Base-by-base conservation (phyloP, 2,888 invertebrate species). In the Apeira syringaria region DNA sequence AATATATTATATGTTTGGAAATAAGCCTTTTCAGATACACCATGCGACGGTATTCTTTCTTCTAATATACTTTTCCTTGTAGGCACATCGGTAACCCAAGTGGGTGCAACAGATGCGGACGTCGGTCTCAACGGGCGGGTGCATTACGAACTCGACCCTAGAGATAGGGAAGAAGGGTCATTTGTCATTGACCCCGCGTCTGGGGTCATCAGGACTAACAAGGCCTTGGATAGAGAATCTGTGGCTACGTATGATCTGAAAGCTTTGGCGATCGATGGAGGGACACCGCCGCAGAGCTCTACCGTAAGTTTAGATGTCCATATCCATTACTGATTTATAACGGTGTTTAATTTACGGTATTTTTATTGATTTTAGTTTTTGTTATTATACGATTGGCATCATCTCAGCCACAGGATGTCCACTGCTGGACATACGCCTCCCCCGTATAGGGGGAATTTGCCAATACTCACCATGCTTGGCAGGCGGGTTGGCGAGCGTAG, bases 181-280 rank as follows among this genome's bases (percentile, higher is more conserved):
- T 99, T 99, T 75, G 94, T 95, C 0, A 94, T 99, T 8, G 99
- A 99, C 78, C 93, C 96, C 0, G 95, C 96, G 0, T 97, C 97
- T 0, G 99, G 99, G 0, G 95, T 97, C 0, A 93, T 99, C 7
- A 89, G 98, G 40, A 98, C 98, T 0, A 95, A 96, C 47, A 96
- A 97, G 71, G 93, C 94, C 0, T 75, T 99, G 45, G 99, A 99
- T 74, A 91, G 99, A 17, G 99, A 99, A 79, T 96, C 95, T 0
- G 94, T 94, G 0, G 94, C 97, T 0, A 91, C 93, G 3, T 99
- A 99, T 68, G 94, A 95, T 54, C 76, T 99, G 35, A 94, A 94
- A 47, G 98, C 97, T 0, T 90, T 95, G 33, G 99, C 99, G 0
- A 93, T 97, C 12, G 99, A 99, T 77, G 93, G 95, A 31, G 99